These are phyloP conservation scores for Galaxias olidus DNA, from an alignment of 2,797 vertebrate species.

Conservation along the genomic window DNA sequence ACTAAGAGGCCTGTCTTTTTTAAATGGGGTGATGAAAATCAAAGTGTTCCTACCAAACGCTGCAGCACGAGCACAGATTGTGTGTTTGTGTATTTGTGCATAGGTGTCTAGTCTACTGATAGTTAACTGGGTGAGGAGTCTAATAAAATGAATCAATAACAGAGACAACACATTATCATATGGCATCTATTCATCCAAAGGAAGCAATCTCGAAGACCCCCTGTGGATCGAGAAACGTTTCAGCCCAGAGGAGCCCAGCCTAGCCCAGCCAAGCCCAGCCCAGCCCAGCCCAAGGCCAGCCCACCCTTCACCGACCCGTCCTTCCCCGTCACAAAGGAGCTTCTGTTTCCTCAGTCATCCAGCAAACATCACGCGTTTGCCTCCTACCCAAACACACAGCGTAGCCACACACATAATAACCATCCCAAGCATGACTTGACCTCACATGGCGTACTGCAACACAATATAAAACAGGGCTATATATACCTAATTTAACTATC, in stretches of 20 bases:
- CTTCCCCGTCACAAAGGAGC: conserved; percentile 75
- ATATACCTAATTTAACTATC: conserved; percentile 30
- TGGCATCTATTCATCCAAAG: no score
- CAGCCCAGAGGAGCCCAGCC: no score
- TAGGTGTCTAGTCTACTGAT: no score
- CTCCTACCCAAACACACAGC: conserved; percentile 35
- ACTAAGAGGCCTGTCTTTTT: conserved; percentile 41
- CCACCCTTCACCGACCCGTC: no score
- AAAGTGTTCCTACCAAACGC: conserved; percentile 34
- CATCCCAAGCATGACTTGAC: not conserved
- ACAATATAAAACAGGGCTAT: conserved; percentile 37
- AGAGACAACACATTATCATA: no score
- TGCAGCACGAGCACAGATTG: no score
- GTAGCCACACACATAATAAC: conserved; percentile 21
- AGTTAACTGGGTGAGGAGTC: no score
- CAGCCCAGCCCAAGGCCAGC: not conserved
- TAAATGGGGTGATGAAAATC: conserved; percentile 56
- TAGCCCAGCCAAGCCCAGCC: not conserved
- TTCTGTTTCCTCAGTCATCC: conserved; percentile 69
- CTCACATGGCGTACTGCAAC: conserved; percentile 24
- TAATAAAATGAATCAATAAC: no score
- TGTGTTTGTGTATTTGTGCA: no score
- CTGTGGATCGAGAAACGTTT: no score
- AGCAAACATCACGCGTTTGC: conserved; percentile 59
- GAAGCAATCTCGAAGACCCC: no score